phyloP scores from a whole-genome alignment of 2,888 invertebrate genomes.

The Brachypalpus laphriformis region DNA sequence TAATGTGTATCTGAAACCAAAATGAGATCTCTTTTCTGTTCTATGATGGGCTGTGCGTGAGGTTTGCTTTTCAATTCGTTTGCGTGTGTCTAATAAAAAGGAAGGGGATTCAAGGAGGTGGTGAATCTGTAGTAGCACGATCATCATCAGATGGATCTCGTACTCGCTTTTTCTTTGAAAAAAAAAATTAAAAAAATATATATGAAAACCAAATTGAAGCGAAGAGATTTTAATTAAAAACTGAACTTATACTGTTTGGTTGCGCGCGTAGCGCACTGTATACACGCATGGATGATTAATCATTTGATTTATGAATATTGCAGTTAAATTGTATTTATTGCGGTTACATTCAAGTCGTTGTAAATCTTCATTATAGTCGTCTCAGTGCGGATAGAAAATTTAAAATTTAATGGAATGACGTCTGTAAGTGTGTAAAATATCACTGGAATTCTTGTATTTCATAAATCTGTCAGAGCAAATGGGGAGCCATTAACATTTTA shows the following conservation, averaged over 20 bases:
- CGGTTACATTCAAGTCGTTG: slow-evolving; percentile 65
- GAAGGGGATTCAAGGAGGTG: not conserved
- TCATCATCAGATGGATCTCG: slow-evolving; percentile 29
- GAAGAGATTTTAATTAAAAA: slow-evolving; percentile 70
- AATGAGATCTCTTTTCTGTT: slow-evolving; percentile 23
- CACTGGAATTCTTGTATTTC: slow-evolving; percentile 23
- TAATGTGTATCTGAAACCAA: slow-evolving; percentile 57
- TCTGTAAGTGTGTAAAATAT: slow-evolving; percentile 13
- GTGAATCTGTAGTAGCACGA: slow-evolving; percentile 14
- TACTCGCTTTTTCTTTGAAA: slow-evolving; percentile 11
- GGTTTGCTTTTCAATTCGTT: slow-evolving; percentile 9
- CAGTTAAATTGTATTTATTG: slow-evolving; percentile 73
- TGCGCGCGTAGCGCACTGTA: not conserved
- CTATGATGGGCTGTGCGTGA: slow-evolving; percentile 4
- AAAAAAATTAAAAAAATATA: too few species aligned
- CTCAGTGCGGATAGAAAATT: slow-evolving; percentile 32
- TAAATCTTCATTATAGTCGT: slow-evolving; percentile 68
- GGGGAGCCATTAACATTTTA: slow-evolving; percentile 19
- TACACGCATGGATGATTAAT: slow-evolving; percentile 63
- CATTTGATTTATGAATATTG: slow-evolving; percentile 72
- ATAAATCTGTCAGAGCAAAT: slow-evolving; percentile 49
- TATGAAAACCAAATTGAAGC: slow-evolving; percentile 45
- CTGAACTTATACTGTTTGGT: slow-evolving; percentile 40
- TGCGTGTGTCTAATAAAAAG: not conserved
- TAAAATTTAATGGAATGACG: slow-evolving; percentile 40